phyloP scores from a whole-genome alignment of 2,113 vertebrate genomes.

The Gymnarchus niloticus region DNA sequence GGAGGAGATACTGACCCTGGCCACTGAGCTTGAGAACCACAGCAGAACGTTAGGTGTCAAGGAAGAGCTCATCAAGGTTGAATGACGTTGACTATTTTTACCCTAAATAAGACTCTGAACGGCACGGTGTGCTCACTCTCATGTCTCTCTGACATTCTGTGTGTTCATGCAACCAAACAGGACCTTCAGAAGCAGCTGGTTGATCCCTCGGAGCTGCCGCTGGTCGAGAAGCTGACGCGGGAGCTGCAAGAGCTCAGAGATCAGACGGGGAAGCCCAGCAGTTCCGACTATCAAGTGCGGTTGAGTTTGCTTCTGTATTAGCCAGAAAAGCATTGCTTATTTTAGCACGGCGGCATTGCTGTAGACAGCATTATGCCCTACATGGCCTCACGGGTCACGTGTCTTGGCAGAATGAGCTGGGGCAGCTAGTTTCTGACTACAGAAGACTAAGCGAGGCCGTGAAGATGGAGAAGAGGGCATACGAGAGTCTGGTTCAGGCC shows the following conservation, averaged over 20 bases:
- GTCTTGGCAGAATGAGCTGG: slow-evolving; percentile 63
- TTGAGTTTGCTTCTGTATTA: background rate
- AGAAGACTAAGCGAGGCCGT: slow-evolving; percentile 65
- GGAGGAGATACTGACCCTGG: slow-evolving; percentile 67
- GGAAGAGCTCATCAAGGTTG: slow-evolving; percentile 80
- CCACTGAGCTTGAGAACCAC: slow-evolving; percentile 66
- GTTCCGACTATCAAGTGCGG: slow-evolving; percentile 61
- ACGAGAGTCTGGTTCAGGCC: slow-evolving; percentile 63
- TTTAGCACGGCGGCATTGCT: background rate
- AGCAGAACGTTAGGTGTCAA: slow-evolving; percentile 71
- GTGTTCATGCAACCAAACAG: slow-evolving; percentile 50
- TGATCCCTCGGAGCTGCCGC: slow-evolving; percentile 73
- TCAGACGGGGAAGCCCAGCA: slow-evolving; percentile 48
- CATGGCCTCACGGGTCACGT: background rate
- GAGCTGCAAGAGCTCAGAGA: slow-evolving; percentile 77
- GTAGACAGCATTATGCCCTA: background rate
- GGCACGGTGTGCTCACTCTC: background rate
- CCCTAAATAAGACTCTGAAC: background rate
- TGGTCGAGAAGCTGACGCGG: slow-evolving; percentile 72
- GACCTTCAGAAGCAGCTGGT: slow-evolving; percentile 79
- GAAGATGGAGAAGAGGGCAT: slow-evolving; percentile 67
- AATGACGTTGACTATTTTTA: background rate
- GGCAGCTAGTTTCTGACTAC: slow-evolving; percentile 63
- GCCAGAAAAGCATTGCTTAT: background rate
- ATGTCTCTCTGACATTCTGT: slow-evolving; percentile 20